A percentile compares a stretch with the other conserved stretches of the same genome.
Evolutionary conservation across 2,113 vertebrate species (phyloP).

Genomic region (Dendrocopos noguchii): DNA sequence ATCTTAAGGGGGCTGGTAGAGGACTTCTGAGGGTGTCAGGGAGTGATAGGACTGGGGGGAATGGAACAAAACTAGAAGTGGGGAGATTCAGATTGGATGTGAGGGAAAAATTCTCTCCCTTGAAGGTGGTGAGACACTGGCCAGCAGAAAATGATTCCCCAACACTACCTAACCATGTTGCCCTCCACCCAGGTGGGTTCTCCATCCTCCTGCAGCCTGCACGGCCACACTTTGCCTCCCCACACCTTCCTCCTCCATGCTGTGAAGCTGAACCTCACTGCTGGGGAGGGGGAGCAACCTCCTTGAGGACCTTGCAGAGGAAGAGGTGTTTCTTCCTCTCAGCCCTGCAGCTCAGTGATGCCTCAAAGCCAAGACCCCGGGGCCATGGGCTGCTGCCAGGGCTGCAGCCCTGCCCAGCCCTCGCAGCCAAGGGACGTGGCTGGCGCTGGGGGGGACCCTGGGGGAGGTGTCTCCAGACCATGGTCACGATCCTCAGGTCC

Average conservation of each 20-base stretch:
- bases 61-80: no score
- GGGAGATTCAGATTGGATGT: no score
- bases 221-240: not conserved
- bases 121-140: no score
- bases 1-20: no score
- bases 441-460: fast-evolving
- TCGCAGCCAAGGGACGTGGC: fast-evolving
- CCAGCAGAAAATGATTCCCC: not conserved
- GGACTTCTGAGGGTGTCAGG: no score
- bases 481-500: fast-evolving
- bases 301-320: not conserved
- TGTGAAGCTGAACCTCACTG: not conserved
- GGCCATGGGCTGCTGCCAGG: not conserved
- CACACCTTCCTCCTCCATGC: not conserved
- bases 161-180: not conserved
- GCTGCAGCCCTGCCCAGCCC: not conserved
- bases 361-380: not conserved
- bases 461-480: fast-evolving
- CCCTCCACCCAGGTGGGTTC: not conserved
- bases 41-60: no score
- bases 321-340: not conserved
- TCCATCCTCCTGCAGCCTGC: not conserved
- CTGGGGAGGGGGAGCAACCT: fast-evolving
- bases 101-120: no score
- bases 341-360: not conserved